phyloP scores from a whole-genome alignment of 2,888 invertebrate species.

The Pogonocherus hispidulus region DNA sequence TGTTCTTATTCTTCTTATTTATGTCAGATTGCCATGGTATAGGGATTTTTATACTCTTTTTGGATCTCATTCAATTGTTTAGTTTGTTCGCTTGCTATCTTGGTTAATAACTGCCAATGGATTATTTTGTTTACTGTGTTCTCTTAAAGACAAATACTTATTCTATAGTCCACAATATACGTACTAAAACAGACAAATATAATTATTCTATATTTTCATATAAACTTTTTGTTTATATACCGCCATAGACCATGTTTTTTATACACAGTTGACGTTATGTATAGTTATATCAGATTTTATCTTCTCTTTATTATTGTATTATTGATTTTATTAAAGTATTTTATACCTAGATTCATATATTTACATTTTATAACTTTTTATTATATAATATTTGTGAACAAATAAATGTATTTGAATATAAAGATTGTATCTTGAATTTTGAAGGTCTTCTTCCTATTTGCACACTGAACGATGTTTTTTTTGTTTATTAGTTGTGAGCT shows the following conservation, averaged over 20 bases:
- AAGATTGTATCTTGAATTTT: no score
- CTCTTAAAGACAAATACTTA: conserved; percentile 50
- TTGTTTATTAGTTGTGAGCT: no score
- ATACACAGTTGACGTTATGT: conserved; percentile 65
- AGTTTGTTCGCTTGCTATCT: conserved; percentile 51
- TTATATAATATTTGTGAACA: conserved; percentile 63
- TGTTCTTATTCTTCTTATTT: conserved; percentile 56
- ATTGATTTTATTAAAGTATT: conserved; percentile 68
- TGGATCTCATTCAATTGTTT: conserved; percentile 63
- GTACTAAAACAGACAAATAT: conserved; percentile 48
- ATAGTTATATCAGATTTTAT: conserved; percentile 69
- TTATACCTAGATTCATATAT: conserved; percentile 66
- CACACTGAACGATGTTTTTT: no score
- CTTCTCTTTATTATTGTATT: conserved; percentile 66
- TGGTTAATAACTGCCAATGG: conserved; percentile 56
- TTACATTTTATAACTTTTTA: conserved; percentile 68
- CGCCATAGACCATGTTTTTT: conserved; percentile 63
- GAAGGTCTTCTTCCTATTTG: no score
- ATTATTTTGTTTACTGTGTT: conserved; percentile 52
- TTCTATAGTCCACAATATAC: conserved; percentile 47
- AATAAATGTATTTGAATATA: conserved; percentile 42
- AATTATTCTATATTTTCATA: conserved; percentile 28
- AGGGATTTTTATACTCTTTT: conserved; percentile 62
- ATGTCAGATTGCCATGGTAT: conserved; percentile 65
- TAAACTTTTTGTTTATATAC: conserved; percentile 46